Evolutionary conservation across 2,888 invertebrate species (phyloP).

Genomic region (Eledona agricola): DNA sequence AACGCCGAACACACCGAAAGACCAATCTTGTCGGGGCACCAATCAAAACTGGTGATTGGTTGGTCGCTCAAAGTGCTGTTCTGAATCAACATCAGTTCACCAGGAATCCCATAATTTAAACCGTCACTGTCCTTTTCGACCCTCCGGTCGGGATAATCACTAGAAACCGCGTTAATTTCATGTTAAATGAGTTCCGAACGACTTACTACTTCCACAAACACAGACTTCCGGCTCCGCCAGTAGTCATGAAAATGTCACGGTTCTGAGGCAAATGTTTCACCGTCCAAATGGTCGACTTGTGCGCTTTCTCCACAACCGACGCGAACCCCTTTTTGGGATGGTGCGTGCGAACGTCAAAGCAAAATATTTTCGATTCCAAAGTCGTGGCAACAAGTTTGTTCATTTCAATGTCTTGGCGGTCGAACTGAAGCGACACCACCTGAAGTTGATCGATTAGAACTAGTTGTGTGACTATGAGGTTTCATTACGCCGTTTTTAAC

Average conservation of each 20-base stretch:
- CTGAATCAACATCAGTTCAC: constrained; percentile 78
- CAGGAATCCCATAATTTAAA: constrained; percentile 77
- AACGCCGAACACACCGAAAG: constrained; percentile 89
- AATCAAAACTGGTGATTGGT: constrained; percentile 89
- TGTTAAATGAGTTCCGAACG: too few species aligned
- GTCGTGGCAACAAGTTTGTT: constrained; percentile 94
- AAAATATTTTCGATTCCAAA: constrained; percentile 87
- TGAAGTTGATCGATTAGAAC: too few species aligned
- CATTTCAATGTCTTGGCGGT: constrained; percentile 92
- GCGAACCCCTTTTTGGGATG: constrained; percentile 89
- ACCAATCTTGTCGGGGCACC: constrained; percentile 91
- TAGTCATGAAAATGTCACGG: constrained; percentile 89
- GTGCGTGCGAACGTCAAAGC: constrained; percentile 89
- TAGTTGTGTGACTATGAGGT: too few species aligned
- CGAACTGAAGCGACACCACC: constrained; percentile 89
- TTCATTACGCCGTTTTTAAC: constrained; percentile 84
- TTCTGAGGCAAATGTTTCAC: constrained; percentile 92
- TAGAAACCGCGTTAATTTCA: too few species aligned
- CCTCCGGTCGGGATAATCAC: constrained; percentile 83
- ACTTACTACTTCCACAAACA: constrained; percentile 95
- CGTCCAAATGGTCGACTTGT: constrained; percentile 86
- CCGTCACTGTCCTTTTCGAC: constrained; percentile 77
- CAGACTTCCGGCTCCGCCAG: constrained; percentile 90
- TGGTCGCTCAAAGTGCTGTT: constrained; percentile 85
- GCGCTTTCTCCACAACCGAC: constrained; percentile 65